Evolutionary conservation across 2,888 invertebrate genomes (phyloP).

Genomic region (Catotricha subobsoleta): DNA sequence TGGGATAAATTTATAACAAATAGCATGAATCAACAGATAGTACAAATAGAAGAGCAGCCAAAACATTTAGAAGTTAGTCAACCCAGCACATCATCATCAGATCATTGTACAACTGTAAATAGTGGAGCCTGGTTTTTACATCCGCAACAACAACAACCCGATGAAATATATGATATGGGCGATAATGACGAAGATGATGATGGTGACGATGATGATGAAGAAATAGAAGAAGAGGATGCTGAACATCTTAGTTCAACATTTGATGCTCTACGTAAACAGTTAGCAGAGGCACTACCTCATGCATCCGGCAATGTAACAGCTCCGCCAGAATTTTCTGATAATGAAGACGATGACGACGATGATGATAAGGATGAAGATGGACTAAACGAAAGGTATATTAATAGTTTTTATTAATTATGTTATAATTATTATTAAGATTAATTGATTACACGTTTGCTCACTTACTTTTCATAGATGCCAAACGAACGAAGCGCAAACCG

Average conservation of each 20-base stretch:
- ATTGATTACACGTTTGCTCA: slow-evolving; percentile 9
- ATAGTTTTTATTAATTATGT: neutral
- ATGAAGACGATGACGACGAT: slow-evolving; percentile 12
- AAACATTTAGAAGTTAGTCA: neutral
- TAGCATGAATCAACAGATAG: slow-evolving; percentile 2
- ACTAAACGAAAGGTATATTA: neutral
- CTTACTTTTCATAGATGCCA: neutral
- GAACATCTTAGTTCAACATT: slow-evolving; percentile 13
- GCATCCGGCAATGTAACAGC: slow-evolving; percentile 7
- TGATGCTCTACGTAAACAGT: slow-evolving; percentile 14
- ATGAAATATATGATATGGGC: slow-evolving; percentile 10
- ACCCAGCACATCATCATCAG: slow-evolving; percentile 1
- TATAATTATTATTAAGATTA: neutral
- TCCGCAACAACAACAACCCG: slow-evolving; percentile 8
- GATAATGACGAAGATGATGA: neutral
- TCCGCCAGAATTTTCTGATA: slow-evolving; percentile 13
- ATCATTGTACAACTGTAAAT: neutral
- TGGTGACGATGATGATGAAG: slow-evolving; percentile 5
- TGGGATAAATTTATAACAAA: slow-evolving; percentile 14
- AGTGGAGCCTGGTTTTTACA: slow-evolving; percentile 14
- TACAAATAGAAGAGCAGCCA: neutral
- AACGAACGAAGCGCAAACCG: slow-evolving; percentile 10
- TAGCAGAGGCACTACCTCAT: slow-evolving; percentile 14
- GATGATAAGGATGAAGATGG: neutral
- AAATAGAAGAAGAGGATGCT: slow-evolving; percentile 10